Evolutionary conservation across 2,113 vertebrate species (phyloP).

Genomic region (Scalopus aquaticus): DNA sequence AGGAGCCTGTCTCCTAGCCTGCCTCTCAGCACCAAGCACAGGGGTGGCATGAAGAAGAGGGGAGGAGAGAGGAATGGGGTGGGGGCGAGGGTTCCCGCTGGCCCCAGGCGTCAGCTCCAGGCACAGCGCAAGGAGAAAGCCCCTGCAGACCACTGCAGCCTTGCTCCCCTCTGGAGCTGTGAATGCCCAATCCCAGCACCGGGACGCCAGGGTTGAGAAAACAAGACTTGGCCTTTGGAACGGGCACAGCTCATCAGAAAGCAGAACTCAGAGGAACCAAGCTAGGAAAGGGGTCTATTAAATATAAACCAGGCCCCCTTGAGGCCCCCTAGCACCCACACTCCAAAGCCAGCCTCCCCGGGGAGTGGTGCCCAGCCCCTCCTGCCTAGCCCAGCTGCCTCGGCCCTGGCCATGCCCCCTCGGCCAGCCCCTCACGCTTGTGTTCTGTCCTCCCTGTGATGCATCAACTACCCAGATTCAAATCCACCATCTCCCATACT

Average conservation of each 20-base stretch:
- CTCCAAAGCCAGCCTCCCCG: not conserved
- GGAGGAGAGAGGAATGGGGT: too few relatives aligned
- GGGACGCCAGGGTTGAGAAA: not conserved
- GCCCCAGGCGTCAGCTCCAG: not conserved
- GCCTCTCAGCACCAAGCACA: not conserved
- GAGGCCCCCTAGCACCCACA: not conserved
- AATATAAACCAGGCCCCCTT: not conserved
- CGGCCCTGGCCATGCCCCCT: too few relatives aligned
- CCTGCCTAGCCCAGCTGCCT: too few relatives aligned
- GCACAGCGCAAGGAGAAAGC: not conserved
- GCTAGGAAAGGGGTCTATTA: not conserved
- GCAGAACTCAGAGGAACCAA: not conserved
- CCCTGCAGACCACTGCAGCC: not conserved
- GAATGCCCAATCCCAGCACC: accelerated
- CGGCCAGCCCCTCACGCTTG: accelerated
- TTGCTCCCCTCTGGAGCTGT: not conserved
- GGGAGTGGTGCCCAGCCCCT: not conserved
- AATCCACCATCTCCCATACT: not conserved
- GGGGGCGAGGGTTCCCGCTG: accelerated
- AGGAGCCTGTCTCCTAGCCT: not conserved
- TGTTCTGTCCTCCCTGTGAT: accelerated
- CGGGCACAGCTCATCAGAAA: accelerated
- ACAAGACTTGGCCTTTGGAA: not conserved
- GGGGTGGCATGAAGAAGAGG: too few relatives aligned
- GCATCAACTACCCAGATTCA: not conserved